Base-by-base conservation (phyloP, 2,113 vertebrate genomes). In the Himantopus leucocephalus region DNA sequence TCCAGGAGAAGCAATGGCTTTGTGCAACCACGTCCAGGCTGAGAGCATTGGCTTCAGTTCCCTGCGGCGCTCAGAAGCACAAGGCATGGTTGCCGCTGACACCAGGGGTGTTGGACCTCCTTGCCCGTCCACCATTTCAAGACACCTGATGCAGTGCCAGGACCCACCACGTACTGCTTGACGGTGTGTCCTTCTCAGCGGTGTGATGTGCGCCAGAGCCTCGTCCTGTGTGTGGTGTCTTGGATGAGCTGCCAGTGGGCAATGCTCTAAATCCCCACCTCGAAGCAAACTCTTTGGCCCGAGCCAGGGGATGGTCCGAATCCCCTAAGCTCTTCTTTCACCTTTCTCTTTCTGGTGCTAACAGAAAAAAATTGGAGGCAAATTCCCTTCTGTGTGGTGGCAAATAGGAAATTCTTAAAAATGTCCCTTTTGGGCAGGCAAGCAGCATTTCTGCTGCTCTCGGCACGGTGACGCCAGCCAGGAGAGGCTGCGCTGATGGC, bases 151-250 rank as follows among this genome's bases (percentile, higher is more conserved):
- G 8, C 1, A 5, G n/a, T 58, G 47, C 20, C n/a, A 56, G 70
- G 17, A 12, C 21, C 8, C 52, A 21, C 21, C 45, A 4, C 0
- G 3, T n/a, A 3, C 43, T 63, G 21, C 41, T 67, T 47, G 26
- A 8, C 16, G 43, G 29, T 22, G 39, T 72, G 58, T 22, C 48
- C 47, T 85, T 39, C 71, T 47, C 37, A 13, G 29, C 0, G 6
- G 10, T 6, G 58, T 8, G 37, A 18, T 26, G 19, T 0, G 0
- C 34, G 27, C 53, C 58, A 73, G 48, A 80, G 23, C 68, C 41
- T 72, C 67, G 53, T 29, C 53, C 53, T 8, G 0, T 1, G 1
- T 9, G 0, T 1, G 6, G 3, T 32, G 34, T 14, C 37, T 41
- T 23, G 52, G n/a, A 47, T 13, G 41, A 88, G 41, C 72, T 67